Conservation (phyloP, 1,140 invertebrate species). For the Penaeus indicus region DNA sequence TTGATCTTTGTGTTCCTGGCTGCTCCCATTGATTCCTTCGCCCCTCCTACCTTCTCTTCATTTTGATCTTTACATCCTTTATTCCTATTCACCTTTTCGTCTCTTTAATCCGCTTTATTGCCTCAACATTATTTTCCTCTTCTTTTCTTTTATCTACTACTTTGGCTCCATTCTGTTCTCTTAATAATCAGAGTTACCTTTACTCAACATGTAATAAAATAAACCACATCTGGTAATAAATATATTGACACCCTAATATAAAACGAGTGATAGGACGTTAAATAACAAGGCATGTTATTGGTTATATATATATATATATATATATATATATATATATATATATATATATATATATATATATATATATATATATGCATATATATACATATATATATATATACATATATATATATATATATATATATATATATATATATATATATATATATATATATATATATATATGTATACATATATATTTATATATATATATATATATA, state of each 20-base stretch:
- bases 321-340: conserved; percentile 48
- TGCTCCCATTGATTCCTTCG: not conserved
- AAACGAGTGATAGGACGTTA: too few species aligned
- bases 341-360: conserved; percentile 39
- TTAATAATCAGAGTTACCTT: too few species aligned
- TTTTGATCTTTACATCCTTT: not conserved
- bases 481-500: not conserved
- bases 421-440: not conserved
- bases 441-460: conserved; percentile 15
- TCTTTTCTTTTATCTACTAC: not conserved
- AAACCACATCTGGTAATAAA: too few species aligned
- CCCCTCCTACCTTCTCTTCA: not conserved
- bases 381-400: not conserved
- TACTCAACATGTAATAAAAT: too few species aligned
- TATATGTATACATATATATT: too few species aligned
- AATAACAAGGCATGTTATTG: too few species aligned
- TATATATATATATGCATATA: conserved; percentile 27
- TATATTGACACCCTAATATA: too few species aligned
- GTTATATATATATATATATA: conserved; percentile 36
- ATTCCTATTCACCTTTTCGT: not conserved
- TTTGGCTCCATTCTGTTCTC: not conserved
- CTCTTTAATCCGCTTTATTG: not conserved
- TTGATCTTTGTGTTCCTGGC: not conserved
- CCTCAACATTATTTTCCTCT: not conserved
- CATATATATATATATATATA: conserved; percentile 7